Conservation (phyloP, 2,888 invertebrate species). For the Philhelius pedissequus region DNA sequence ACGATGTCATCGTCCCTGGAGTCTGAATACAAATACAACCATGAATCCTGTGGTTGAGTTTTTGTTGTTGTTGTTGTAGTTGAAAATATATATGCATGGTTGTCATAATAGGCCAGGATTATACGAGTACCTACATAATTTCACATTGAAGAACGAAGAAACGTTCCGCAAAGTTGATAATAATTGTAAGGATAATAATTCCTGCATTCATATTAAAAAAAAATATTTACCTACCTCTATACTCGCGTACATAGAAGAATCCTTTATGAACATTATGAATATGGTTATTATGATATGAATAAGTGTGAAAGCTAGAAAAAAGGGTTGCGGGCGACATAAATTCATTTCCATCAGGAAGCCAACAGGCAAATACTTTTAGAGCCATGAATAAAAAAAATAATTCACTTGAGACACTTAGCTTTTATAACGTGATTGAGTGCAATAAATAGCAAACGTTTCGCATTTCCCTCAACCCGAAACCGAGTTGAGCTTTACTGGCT, state of each 20-base stretch:
- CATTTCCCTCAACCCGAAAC: not conserved
- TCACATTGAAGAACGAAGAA: conserved; percentile 4
- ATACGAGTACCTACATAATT: conserved; percentile 11
- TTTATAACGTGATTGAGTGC: conserved; percentile 54
- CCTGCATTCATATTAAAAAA: not conserved
- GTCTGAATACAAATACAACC: not conserved
- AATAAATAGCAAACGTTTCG: conserved; percentile 35
- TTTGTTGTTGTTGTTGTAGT: not conserved
- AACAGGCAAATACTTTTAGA: not conserved
- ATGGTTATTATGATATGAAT: conserved; percentile 31
- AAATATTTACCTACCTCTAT: not conserved
- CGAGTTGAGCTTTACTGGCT: not conserved
- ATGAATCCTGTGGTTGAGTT: not conserved
- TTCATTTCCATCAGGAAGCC: not conserved
- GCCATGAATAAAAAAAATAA: not conserved
- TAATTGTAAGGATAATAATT: conserved; percentile 54
- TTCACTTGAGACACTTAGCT: conserved; percentile 6
- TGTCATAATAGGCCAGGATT: conserved; percentile 40
- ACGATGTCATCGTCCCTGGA: not conserved
- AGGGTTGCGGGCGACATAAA: not conserved
- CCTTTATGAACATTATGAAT: not conserved
- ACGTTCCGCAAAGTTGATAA: conserved; percentile 51
- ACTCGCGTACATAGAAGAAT: not conserved
- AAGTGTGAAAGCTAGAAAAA: conserved; percentile 24
- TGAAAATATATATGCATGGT: conserved; percentile 2